A percentile compares a stretch with the other conserved stretches of the same genome.
phyloP scores from a whole-genome alignment of 2,797 vertebrate genomes.

The Hylomyscus alleni region DNA sequence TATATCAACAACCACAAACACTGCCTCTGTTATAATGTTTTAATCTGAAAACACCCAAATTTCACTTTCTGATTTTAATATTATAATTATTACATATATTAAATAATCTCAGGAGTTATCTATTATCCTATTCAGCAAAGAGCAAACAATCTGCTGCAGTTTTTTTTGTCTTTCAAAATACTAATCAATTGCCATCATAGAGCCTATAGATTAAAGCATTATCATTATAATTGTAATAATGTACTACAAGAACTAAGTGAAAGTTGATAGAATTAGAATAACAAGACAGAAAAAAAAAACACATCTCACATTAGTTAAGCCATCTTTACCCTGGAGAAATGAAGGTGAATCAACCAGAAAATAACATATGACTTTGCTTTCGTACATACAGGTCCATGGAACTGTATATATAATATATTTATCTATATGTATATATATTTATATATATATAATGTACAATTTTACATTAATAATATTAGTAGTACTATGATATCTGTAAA shows the following conservation, averaged over 20 bases:
- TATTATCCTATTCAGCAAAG: not conserved
- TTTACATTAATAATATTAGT: slow-evolving; percentile 36
- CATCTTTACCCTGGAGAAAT: slow-evolving; percentile 55
- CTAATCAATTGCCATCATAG: not conserved
- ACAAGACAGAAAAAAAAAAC: slow-evolving; percentile 61
- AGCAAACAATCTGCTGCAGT: not conserved
- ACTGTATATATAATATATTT: not conserved
- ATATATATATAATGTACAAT: not conserved
- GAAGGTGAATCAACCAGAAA: slow-evolving; percentile 65
- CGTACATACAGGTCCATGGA: slow-evolving; percentile 36
- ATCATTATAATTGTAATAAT: slow-evolving; percentile 28
- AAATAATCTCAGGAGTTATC: not conserved
- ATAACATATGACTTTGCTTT: slow-evolving; percentile 27
- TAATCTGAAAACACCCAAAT: not conserved
- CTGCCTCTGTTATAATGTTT: not conserved
- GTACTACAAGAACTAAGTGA: slow-evolving; percentile 52
- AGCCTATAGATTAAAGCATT: not conserved
- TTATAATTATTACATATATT: slow-evolving; percentile 3
- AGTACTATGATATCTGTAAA: slow-evolving; percentile 47
- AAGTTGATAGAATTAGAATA: slow-evolving; percentile 38
- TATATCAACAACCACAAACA: slow-evolving; percentile 13
- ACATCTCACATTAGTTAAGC: slow-evolving; percentile 40
- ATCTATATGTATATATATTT: no score
- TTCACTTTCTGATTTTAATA: slow-evolving; percentile 55
- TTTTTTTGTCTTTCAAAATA: slow-evolving; percentile 54